Evolutionary conservation across 1,140 invertebrate genomes (phyloP).

Genomic region (Plutomurus gul): DNA sequence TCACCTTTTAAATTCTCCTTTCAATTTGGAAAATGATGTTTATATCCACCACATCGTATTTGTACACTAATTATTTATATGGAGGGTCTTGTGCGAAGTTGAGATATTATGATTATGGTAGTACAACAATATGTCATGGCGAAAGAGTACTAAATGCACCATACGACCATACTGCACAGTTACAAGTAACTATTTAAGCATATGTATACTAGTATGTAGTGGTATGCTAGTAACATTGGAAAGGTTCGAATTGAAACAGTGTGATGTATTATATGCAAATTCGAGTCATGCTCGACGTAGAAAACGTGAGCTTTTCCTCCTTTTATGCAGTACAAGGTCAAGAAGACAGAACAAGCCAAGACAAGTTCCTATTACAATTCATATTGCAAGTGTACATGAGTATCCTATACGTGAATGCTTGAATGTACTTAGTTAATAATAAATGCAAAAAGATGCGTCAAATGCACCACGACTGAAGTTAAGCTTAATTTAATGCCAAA

Average conservation of each 20-base stretch:
- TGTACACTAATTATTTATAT: not conserved
- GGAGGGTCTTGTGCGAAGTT: not conserved
- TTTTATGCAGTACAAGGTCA: slow-evolving; percentile 38
- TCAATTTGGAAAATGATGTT: slow-evolving; percentile 6
- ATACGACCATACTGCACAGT: too few relatives aligned
- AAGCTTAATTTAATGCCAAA: not conserved
- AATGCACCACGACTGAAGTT: not conserved
- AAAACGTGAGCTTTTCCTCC: slow-evolving; percentile 42
- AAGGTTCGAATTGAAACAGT: not conserved
- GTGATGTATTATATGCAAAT: slow-evolving; percentile 7
- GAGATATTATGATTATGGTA: not conserved
- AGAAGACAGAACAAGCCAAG: slow-evolving; percentile 21
- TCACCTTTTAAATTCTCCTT: not conserved
- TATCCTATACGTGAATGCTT: too few relatives aligned
- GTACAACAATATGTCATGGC: not conserved
- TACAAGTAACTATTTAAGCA: too few relatives aligned
- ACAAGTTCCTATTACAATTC: not conserved
- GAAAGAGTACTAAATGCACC: too few relatives aligned
- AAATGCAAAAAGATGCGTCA: slow-evolving; percentile 20
- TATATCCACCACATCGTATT: not conserved
- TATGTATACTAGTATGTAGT: not conserved
- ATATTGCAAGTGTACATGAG: too few relatives aligned
- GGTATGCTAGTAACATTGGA: not conserved
- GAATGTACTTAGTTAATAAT: not conserved
- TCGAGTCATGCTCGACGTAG: not conserved